These are phyloP conservation scores for Arbacia lixula DNA, from an alignment of 53 echinoderm and acorn worm genomes.

Conservation along the genomic window DNA sequence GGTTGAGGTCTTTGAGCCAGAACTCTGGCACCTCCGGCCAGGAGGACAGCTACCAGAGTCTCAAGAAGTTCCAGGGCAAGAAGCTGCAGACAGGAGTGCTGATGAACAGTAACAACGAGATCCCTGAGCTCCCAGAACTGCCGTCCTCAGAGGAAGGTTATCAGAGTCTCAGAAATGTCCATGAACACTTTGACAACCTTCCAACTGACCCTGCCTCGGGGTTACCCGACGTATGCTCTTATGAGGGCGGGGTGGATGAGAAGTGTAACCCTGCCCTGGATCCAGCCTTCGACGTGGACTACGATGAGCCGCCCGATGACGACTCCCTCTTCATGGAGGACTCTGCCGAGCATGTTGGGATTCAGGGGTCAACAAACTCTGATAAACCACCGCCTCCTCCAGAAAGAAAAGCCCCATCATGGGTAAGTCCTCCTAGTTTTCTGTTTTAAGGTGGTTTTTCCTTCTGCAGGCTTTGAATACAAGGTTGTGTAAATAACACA, in stretches of 20 bases:
- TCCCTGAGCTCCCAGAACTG: conserved; percentile 34
- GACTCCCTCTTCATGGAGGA: conserved; percentile 47
- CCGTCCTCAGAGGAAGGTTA: conserved; percentile 42
- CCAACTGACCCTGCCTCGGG: neutral
- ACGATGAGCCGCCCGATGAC: conserved; percentile 89
- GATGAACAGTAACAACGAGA: conserved; percentile 40
- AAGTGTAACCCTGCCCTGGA: conserved; percentile 39
- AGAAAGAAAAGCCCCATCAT: conserved; percentile 50
- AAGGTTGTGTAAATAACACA: too few species aligned
- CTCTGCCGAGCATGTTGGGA: conserved; percentile 13
- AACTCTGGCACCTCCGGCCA: conserved; percentile 24
- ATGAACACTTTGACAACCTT: conserved; percentile 55
- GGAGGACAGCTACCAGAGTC: conserved; percentile 72
- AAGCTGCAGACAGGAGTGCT: conserved; percentile 50
- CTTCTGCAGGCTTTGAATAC: too few species aligned
- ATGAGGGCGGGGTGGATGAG: conserved; percentile 46
- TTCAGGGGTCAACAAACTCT: neutral
- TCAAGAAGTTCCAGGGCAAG: conserved; percentile 49
- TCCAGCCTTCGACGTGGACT: conserved; percentile 77
- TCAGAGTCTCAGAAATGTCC: conserved; percentile 47
- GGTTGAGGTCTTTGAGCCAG: conserved; percentile 47
- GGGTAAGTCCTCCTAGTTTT: too few species aligned
- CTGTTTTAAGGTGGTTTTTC: too few species aligned
- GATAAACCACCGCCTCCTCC: conserved; percentile 48
- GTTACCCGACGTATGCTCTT: conserved; percentile 29